Evolutionary conservation across 2,113 vertebrate genomes (phyloP).

Genomic region (Danio rerio): GRCz12tu NC_133180.1:72560001-72560500

Average conservation of each 20-base stretch:
- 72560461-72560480: constrained; percentile 74
- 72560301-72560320: constrained; percentile 66
- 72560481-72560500: constrained; percentile 74
- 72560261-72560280: constrained; percentile 67
- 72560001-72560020: no score
- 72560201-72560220: constrained; percentile 50
- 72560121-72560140: constrained; percentile 24
- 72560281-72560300: constrained; percentile 67
- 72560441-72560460: constrained; percentile 68
- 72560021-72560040: no score
- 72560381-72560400: constrained; percentile 42
- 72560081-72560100: background rate
- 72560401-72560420: constrained; percentile 67
- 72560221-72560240: constrained; percentile 71
- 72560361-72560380: background rate
- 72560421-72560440: constrained; percentile 74
- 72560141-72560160: constrained; percentile 23
- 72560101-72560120: background rate
- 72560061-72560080: background rate
- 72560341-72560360: constrained; percentile 8
- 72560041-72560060: no score
- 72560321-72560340: constrained; percentile 30
- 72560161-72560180: constrained; percentile 19
- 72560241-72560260: constrained; percentile 68
- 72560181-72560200: constrained; percentile 34